These are phyloP conservation scores for Typhlichthys subterraneus DNA, from an alignment of 2,797 vertebrate species.

Conservation along the genomic window DNA sequence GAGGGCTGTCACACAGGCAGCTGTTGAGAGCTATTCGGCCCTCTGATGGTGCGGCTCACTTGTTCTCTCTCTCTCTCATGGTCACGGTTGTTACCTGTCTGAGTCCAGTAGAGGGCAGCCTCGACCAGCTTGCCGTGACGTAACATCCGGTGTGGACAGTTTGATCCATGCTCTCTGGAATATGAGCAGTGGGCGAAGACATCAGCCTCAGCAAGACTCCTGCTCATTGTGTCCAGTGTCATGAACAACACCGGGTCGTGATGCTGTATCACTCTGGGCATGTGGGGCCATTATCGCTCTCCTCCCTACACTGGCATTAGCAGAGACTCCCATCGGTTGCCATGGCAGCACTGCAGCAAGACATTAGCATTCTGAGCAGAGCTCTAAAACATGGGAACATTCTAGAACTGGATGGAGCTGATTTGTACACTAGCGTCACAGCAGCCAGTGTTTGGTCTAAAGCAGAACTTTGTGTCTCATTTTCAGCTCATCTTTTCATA, in stretches of 20 bases:
- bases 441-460: no score
- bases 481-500: no score
- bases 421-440: no score
- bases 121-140: conserved; percentile 39
- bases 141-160: conserved; percentile 60
- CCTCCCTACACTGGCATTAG: conserved; percentile 17
- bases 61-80: conserved; percentile 3
- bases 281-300: conserved; percentile 1
- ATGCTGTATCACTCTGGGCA: not conserved
- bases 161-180: conserved; percentile 40
- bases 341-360: conserved; percentile 57
- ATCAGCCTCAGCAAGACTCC: conserved; percentile 26
- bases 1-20: no score
- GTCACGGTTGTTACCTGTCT: conserved; percentile 39
- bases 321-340: conserved; percentile 52
- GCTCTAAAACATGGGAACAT: conserved; percentile 53
- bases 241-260: not conserved
- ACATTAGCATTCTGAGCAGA: conserved; percentile 56
- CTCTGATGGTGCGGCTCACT: conserved; percentile 7
- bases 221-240: not conserved
- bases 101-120: conserved; percentile 63
- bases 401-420: conserved; percentile 32
- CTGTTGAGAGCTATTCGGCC: conserved; percentile 17
- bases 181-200: conserved; percentile 28
- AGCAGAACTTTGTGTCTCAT: no score